Base-by-base conservation (phyloP, 2,113 vertebrate species). In the Pardalotus punctatus region DNA sequence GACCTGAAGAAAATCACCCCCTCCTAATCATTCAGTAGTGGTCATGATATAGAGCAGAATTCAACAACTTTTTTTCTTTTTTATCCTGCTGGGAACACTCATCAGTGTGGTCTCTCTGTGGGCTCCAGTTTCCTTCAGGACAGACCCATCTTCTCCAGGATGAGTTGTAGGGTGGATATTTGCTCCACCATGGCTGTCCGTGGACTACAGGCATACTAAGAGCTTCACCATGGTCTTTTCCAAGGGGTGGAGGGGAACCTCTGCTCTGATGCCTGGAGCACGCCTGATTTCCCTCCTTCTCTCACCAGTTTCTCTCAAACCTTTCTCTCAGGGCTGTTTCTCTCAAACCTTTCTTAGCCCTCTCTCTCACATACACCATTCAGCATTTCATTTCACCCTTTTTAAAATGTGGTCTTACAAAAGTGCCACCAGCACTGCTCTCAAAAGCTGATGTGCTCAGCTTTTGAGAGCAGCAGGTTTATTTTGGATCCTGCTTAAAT, bases 221-320 rank as follows among this genome's bases (percentile, higher is more conserved):
- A 54, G 14, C 22, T 66, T 48, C 10, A 31, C 4, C 6, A 38
- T 45, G 29, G 5, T 57, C 20, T 66, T 61, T 18, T 73, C 36
- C 48, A 74, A 6, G 12, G 23, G 24, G 36, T 28, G 7, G 15
- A 69, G 4, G 9, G 3, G 6, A 78, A 31, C 14, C 1, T 73
- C 43, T 78, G 20, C 10, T 58, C 21, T 6, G 1, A 11, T 9
- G 0, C 1, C 14, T 51, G 13, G 2, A 62, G 24, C 14, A 76
- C 17, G 23, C 6, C 5, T 56, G 5, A n/a, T 42, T 35, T 61
- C 12, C 5, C 4, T 53, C 19, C 14, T 56, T 60, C 43, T 85
- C 14, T 78, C 23, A 36, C 10, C 3, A n/a, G n/a, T 40, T 40
- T 40, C 38, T 40, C 38, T 40, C 38, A n/a, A n/a, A n/a, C n/a